Conservation (phyloP, 1,140 invertebrate genomes). For the Zeugodacus cucurbitae region DNA sequence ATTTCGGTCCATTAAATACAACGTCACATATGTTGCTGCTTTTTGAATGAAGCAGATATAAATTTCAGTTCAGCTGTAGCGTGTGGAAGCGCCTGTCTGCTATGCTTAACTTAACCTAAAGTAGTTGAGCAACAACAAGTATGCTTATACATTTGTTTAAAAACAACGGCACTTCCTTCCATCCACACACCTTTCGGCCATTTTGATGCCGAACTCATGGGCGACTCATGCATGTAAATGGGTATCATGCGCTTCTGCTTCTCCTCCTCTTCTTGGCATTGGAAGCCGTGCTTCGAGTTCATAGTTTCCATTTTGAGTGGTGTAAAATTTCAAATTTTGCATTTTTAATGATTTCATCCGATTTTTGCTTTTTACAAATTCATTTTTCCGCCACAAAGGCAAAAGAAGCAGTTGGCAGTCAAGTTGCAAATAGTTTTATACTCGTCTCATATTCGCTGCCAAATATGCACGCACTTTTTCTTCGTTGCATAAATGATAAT, state of each 20-base stretch:
- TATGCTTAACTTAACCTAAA: neutral
- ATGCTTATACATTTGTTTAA: neutral
- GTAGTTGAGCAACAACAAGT: neutral
- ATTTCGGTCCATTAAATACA: neutral
- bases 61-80: neutral
- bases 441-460: neutral
- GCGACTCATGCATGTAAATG: neutral
- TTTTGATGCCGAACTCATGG: neutral
- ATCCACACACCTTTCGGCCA: neutral
- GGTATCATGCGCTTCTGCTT: neutral
- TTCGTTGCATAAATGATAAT: neutral
- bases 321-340: constrained; percentile 36
- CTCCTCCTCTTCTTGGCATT: neutral
- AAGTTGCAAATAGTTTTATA: neutral
- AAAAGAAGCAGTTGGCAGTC: neutral
- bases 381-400: neutral
- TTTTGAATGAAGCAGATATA: neutral
- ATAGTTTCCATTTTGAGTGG: constrained; percentile 30
- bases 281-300: neutral
- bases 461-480: neutral
- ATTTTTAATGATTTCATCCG: constrained; percentile 40
- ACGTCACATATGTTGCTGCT: neutral
- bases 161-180: neutral
- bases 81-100: neutral
- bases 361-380: constrained; percentile 3